Conservation (phyloP, 2,888 invertebrate genomes). For the Pyrochroa serraticornis region DNA sequence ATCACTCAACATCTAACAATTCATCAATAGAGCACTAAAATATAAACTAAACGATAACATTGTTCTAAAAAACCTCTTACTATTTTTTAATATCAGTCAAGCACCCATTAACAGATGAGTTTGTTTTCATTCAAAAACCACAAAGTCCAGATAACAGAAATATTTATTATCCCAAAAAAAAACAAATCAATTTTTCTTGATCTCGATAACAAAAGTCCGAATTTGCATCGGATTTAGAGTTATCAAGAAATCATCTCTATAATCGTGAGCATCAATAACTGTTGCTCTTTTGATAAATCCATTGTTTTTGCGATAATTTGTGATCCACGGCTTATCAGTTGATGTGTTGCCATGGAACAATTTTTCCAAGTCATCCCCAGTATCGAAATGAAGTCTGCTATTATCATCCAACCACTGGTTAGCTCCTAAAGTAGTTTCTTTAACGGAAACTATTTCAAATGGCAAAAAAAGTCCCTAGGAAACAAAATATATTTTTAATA, state of each 20-base stretch:
- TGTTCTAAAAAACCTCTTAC: too few species aligned
- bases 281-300: constrained; percentile 3
- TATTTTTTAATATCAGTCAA: too few species aligned
- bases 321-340: too few species aligned
- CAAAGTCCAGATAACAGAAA: too few species aligned
- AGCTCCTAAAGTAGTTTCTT: constrained; percentile 45
- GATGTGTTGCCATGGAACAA: too few species aligned
- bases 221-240: constrained; percentile 40
- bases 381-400: constrained; percentile 5
- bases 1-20: too few species aligned
- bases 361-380: background rate
- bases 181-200: constrained; percentile 12
- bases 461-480: constrained; percentile 37
- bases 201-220: constrained; percentile 20
- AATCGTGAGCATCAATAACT: constrained; percentile 33
- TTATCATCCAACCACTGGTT: constrained; percentile 62
- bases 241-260: constrained; percentile 10
- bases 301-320: background rate
- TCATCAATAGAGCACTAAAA: too few species aligned
- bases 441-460: constrained; percentile 35
- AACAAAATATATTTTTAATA: background rate
- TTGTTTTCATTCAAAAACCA: too few species aligned
- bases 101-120: too few species aligned
- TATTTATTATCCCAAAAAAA: background rate
- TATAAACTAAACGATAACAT: too few species aligned